Conservation (phyloP, 2,888 invertebrate genomes). For the Oscheius sp. region DNA sequence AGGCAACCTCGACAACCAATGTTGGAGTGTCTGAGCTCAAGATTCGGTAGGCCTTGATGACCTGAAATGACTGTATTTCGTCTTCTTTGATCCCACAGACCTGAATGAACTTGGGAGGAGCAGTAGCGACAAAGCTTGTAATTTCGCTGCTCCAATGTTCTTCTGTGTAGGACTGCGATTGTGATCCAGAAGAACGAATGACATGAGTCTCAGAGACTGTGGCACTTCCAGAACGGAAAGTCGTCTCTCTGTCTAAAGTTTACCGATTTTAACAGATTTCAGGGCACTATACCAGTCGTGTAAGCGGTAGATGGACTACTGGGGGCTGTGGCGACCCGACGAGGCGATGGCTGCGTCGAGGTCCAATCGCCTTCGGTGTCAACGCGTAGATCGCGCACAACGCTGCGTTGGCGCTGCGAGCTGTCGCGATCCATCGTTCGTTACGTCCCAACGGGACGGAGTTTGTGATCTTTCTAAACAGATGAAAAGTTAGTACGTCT, state of each 20-base stretch:
- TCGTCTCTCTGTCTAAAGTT: constrained; percentile 62
- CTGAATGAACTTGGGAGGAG: constrained; percentile 72
- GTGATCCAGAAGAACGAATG: constrained; percentile 55
- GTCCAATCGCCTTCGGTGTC: constrained; percentile 37
- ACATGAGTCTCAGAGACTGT: constrained; percentile 61
- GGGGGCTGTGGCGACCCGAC: constrained; percentile 40
- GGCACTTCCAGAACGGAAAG: constrained; percentile 56
- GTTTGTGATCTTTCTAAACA: not conserved
- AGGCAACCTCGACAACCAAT: constrained; percentile 71
- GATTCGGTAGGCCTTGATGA: constrained; percentile 72
- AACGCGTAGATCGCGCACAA: constrained; percentile 27
- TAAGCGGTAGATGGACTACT: constrained; percentile 44
- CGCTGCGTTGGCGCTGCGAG: constrained; percentile 34
- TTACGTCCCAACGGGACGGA: constrained; percentile 18
- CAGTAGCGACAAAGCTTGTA: constrained; percentile 69
- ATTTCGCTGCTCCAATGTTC: constrained; percentile 72
- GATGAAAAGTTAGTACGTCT: not conserved
- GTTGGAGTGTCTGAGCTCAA: constrained; percentile 68
- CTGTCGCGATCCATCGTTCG: constrained; percentile 37
- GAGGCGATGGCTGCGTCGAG: constrained; percentile 36
- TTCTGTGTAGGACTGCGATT: constrained; percentile 64
- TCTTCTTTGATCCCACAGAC: constrained; percentile 12
- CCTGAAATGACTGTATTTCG: constrained; percentile 44
- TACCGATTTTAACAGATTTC: not conserved
- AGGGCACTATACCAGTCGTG: constrained; percentile 35